These are phyloP conservation scores for Cataglyphis rosenhaueri DNA, from an alignment of 2,888 invertebrate species.

Conservation along the genomic window DNA sequence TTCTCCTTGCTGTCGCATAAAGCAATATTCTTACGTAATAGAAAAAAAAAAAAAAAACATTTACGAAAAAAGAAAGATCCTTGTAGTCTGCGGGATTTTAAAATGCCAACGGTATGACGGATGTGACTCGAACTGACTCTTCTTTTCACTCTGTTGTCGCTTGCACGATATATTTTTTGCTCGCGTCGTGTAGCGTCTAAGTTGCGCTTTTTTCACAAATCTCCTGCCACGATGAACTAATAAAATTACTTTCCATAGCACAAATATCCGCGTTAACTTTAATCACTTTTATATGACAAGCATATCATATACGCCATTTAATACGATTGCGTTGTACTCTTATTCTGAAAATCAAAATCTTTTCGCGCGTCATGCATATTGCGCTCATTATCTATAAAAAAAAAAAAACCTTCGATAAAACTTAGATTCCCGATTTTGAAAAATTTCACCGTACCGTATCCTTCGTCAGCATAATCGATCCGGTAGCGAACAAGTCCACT, in stretches of 20 bases:
- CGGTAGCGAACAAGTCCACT: constrained; percentile 6
- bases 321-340: neutral
- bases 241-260: neutral
- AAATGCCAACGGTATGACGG: constrained; percentile 49
- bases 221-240: neutral
- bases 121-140: constrained; percentile 41
- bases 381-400: neutral
- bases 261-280: constrained; percentile 6
- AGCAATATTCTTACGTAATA: constrained; percentile 34
- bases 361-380: neutral
- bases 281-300: neutral
- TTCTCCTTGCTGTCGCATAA: constrained; percentile 32
- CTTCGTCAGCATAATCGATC: constrained; percentile 1
- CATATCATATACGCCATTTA: neutral
- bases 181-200: neutral
- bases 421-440: neutral
- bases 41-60: constrained; percentile 21
- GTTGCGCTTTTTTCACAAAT: constrained; percentile 22
- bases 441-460: neutral
- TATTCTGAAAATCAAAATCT: neutral
- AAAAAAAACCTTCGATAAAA: neutral
- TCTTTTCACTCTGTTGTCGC: constrained; percentile 37
- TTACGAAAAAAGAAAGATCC: neutral
- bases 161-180: constrained; percentile 35
- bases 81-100: constrained; percentile 24